Base-by-base conservation (phyloP, 2,888 invertebrate genomes). In the Osedax fenrisi region DNA sequence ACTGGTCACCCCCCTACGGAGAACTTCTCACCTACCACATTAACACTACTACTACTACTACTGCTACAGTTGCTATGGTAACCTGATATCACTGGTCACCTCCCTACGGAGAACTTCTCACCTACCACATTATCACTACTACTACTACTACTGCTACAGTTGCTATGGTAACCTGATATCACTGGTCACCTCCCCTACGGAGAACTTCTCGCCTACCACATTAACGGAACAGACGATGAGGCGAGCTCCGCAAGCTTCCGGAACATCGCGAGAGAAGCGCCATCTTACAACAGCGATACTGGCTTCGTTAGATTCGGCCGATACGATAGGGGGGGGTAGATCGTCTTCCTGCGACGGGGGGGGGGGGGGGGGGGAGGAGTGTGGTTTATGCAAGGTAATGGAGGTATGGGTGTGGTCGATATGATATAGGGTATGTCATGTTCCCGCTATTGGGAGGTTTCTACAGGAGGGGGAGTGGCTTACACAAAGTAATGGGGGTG, bases 101-200 rank as follows among this genome's bases (percentile, higher is more conserved):
- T n/a, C n/a, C n/a, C n/a, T n/a, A n/a, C n/a, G n/a, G n/a, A n/a
- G n/a, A n/a, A n/a, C n/a, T n/a, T n/a, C n/a, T n/a, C n/a, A n/a
- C n/a, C n/a, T n/a, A n/a, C n/a, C n/a, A n/a, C n/a, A n/a, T n/a
- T n/a, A n/a, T n/a, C n/a, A n/a, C n/a, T n/a, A n/a, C n/a, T n/a
- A n/a, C n/a, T n/a, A n/a, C n/a, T n/a, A n/a, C n/a, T n/a, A n/a
- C n/a, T n/a, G n/a, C n/a, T n/a, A n/a, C n/a, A n/a, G n/a, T n/a
- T n/a, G n/a, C n/a, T n/a, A n/a, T n/a, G n/a, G n/a, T 74, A 74
- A 83, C 83, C 83, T 83, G 76, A 82, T 81, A 76, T 83, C 81
- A 77, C 83, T 84, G 79, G 81, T 81, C 61, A 82, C 80, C 1
- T 80, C 78, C 24, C 78, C 78, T n/a, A n/a, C n/a, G 59, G 79